Conservation (phyloP, 2,888 invertebrate genomes). For the Ptychoptera albimana region DNA sequence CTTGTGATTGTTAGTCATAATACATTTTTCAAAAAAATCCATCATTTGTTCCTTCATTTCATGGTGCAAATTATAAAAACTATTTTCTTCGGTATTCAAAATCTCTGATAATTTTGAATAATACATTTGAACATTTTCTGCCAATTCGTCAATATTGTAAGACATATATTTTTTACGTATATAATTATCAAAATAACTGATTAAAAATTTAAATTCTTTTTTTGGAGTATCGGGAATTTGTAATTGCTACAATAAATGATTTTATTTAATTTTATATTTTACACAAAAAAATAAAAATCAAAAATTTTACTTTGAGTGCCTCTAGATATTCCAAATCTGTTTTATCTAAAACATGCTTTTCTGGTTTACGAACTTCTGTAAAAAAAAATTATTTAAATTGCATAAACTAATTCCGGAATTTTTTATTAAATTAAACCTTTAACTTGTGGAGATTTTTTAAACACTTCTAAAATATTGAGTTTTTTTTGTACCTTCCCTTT, state of each 20-base stretch:
- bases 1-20: conserved; percentile 83
- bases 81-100: conserved; percentile 20
- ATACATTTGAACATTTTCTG: conserved; percentile 80
- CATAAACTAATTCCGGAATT: neutral
- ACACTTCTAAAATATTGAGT: conserved; percentile 22
- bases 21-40: conserved; percentile 86
- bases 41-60: conserved; percentile 70
- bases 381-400: no score
- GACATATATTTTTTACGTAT: conserved; percentile 21
- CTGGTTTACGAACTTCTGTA: neutral
- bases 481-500: conserved; percentile 18
- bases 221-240: conserved; percentile 28
- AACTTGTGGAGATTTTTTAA: conserved; percentile 19
- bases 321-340: conserved; percentile 8
- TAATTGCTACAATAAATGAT: conserved; percentile 20
- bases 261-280: neutral
- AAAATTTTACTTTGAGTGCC: conserved; percentile 3
- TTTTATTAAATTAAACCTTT: neutral
- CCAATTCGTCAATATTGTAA: conserved; percentile 60
- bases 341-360: conserved; percentile 6
- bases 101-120: conserved; percentile 37
- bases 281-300: no score
- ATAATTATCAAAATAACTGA: conserved; percentile 23
- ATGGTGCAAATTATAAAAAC: conserved; percentile 21
- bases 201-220: conserved; percentile 24